phyloP scores from a whole-genome alignment of 1,140 invertebrate species.

The Drosophila biarmipes region DNA sequence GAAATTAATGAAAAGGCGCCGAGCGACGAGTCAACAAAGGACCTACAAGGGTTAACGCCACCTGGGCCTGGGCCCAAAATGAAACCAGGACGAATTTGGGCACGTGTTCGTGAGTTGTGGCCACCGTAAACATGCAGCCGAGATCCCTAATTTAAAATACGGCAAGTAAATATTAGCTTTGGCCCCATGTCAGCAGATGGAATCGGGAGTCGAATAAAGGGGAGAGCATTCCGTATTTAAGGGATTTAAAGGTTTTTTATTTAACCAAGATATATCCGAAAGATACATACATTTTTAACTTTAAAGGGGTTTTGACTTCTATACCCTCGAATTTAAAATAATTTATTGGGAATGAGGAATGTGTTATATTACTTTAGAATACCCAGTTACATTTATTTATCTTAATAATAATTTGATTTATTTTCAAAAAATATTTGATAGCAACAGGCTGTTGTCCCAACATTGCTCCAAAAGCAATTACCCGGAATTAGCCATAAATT shows the following conservation, averaged over 20 bases:
- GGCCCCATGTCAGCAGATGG: constrained; percentile 26
- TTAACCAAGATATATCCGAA: constrained; percentile 7
- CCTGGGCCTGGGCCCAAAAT: constrained; percentile 33
- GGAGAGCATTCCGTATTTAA: background rate
- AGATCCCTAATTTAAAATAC: constrained; percentile 70
- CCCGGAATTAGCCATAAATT: constrained; percentile 32
- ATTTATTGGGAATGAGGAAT: too few species aligned
- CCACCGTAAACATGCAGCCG: constrained; percentile 34
- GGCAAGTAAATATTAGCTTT: constrained; percentile 61
- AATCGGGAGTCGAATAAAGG: background rate
- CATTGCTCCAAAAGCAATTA: constrained; percentile 2
- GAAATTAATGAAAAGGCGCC: constrained; percentile 57
- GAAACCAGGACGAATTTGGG: constrained; percentile 10
- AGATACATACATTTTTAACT: too few species aligned
- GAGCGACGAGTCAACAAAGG: constrained; percentile 51
- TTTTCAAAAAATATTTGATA: background rate
- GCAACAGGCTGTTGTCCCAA: background rate
- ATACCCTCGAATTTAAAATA: too few species aligned
- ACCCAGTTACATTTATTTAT: background rate
- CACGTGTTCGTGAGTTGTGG: constrained; percentile 55
- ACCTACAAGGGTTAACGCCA: constrained; percentile 25
- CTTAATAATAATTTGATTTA: background rate
- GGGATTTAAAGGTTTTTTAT: constrained; percentile 16
- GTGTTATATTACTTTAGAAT: too few species aligned
- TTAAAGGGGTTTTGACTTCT: background rate